Evolutionary conservation across 1,140 invertebrate species (phyloP).

Genomic region (Aphelinus certus): DNA sequence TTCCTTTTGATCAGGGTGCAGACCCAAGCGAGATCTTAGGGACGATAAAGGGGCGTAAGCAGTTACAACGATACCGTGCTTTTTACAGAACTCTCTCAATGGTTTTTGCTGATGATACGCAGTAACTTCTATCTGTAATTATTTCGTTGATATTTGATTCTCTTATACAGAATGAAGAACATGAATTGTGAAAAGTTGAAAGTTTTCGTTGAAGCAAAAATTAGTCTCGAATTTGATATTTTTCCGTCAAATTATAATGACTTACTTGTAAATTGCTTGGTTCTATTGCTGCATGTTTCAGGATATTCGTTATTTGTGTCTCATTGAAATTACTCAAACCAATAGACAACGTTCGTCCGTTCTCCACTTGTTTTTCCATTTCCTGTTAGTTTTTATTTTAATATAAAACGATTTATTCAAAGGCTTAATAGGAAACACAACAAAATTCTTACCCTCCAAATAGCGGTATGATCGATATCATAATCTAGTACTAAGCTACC

Average conservation of each 20-base stretch:
- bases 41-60: slow-evolving; percentile 87
- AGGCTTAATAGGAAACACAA: slow-evolving; percentile 33
- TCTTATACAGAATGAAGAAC: too few species aligned
- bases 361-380: slow-evolving; percentile 78
- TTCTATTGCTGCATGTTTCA: slow-evolving; percentile 72
- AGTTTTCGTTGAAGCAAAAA: too few species aligned
- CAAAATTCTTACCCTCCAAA: slow-evolving; percentile 74
- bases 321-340: slow-evolving; percentile 85
- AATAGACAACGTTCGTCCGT: slow-evolving; percentile 73
- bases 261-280: slow-evolving; percentile 77
- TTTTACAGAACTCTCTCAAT: slow-evolving; percentile 77
- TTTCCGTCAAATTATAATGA: slow-evolving; percentile 37
- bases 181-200: too few species aligned
- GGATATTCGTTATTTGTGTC: slow-evolving; percentile 72
- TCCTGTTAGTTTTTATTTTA: slow-evolving; percentile 61
- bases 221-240: too few species aligned
- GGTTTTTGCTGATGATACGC: slow-evolving; percentile 83
- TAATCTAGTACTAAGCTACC: slow-evolving; percentile 73
- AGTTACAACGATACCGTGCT: slow-evolving; percentile 77
- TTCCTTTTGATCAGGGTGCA: slow-evolving; percentile 64
- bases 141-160: background rate
- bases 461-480: slow-evolving; percentile 73
- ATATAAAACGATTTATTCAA: slow-evolving; percentile 34
- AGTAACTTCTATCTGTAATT: slow-evolving; percentile 79
- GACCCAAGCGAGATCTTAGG: slow-evolving; percentile 64